Base-by-base conservation (phyloP, 1,140 invertebrate species). In the Lepidurus packardi region DNA sequence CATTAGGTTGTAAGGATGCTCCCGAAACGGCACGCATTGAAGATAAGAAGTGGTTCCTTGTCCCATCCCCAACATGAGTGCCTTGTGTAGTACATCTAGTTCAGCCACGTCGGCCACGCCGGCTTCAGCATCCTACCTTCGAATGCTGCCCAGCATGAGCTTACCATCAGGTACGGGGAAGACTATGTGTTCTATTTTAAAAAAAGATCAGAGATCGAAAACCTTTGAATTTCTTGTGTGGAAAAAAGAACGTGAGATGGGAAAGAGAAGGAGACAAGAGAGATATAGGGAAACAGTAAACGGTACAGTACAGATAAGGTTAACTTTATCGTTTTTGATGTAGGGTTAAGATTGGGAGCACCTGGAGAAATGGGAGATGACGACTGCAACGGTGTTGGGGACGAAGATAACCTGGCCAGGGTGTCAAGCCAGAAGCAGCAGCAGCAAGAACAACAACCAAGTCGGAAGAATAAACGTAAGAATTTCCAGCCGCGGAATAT, bases 401-500 rank as follows among this genome's bases (percentile, higher is more conserved):
- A 65, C 16, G 53, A 65, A 65, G 53, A 65, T 21, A 65, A 65
- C 53, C 5, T 16, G 6, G 21, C 13, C 16, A 65, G 53, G 16
- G 21, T 65, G 53, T 7, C 21, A 3, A 65, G 21, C 16, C 53
- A 65, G 34, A 34, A 34, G 34, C 34, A 65, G 53, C 53, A 65
- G 34, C 34, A 65, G 53, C 53, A 65, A 65, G 53, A 65, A 65
- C 85, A 85, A 34, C 34, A 34, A 81, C 87, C 88, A 77, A 89
- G 89, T 83, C 85, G 88, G 78, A 73, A 73, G 16, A 91, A 91
- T 83, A 91, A 91, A 81, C 84, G 90, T 76, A 91, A 91, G 82
- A 90, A 91, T 83, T 91, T 91, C 84, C 89, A 90, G 81, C 90
- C 90, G 0, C 83, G 89, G 79, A 90, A 90, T 73, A 88, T 87